Conservation (phyloP, 2,113 vertebrate genomes). For the Calyptommatus sinebrachiatus region DNA sequence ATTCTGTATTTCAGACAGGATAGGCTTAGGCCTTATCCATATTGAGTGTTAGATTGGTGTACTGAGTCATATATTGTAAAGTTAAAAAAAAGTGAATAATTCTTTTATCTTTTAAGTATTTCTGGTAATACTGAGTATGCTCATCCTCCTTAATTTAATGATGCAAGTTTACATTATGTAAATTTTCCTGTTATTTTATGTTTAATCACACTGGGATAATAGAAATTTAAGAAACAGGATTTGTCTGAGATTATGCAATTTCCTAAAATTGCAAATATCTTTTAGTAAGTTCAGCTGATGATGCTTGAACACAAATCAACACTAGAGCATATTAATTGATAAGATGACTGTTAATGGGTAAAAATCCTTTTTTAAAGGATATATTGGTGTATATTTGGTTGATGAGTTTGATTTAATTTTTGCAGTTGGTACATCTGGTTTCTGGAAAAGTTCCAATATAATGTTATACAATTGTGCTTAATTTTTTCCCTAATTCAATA, state of each 20-base stretch:
- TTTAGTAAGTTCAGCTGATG: conserved; percentile 12
- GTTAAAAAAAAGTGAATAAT: not conserved
- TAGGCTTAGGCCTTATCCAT: too few relatives aligned
- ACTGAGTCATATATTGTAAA: not conserved
- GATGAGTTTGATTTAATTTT: not conserved
- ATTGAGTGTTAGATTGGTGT: not conserved
- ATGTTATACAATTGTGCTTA: not conserved
- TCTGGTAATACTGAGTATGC: not conserved
- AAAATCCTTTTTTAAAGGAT: conserved; percentile 23
- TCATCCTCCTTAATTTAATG: not conserved
- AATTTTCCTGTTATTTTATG: not conserved
- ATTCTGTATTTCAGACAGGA: too few relatives aligned
- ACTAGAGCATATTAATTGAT: conserved; percentile 12
- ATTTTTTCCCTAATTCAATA: not conserved
- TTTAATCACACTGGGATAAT: not conserved
- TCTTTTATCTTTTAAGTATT: not conserved
- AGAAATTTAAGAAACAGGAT: rapidly evolving
- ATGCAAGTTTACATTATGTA: conserved; percentile 17
- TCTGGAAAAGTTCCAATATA: not conserved
- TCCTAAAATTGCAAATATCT: conserved; percentile 35
- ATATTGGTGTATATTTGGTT: not conserved
- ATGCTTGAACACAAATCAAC: conserved; percentile 17
- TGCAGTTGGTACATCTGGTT: not conserved
- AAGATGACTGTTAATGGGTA: conserved; percentile 14
- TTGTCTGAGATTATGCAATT: not conserved